Evolutionary conservation across 2,797 vertebrate genomes (phyloP).

Genomic region (Limosa lapponica): DNA sequence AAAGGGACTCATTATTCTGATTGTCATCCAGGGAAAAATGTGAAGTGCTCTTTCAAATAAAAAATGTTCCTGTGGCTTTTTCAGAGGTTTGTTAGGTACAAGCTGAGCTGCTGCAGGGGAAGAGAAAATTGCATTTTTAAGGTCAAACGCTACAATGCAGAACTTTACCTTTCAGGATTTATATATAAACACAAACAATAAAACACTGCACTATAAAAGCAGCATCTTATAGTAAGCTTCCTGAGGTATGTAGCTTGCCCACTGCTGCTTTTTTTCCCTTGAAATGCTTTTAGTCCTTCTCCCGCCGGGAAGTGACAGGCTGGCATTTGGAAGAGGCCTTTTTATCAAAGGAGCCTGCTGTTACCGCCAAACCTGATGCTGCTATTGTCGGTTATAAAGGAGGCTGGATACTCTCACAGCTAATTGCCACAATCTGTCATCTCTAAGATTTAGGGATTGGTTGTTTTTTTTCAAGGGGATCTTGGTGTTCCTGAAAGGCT

Average conservation of each 20-base stretch:
- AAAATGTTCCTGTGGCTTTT: background rate
- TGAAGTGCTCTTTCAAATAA: background rate
- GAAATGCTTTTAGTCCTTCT: conserved; percentile 34
- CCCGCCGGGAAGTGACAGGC: background rate
- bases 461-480: background rate
- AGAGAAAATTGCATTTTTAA: background rate
- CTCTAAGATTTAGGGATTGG: background rate
- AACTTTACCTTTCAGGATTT: background rate
- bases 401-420: conserved; percentile 26
- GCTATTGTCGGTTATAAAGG: background rate
- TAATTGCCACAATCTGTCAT: conserved; percentile 1
- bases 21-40: background rate
- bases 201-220: background rate
- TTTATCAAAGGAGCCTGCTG: background rate
- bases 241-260: background rate
- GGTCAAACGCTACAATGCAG: background rate
- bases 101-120: background rate
- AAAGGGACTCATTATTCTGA: background rate
- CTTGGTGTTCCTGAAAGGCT: background rate
- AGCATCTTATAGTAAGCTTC: background rate
- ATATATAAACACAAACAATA: background rate
- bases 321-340: conserved; percentile 33
- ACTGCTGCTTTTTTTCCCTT: background rate
- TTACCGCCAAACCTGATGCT: background rate
- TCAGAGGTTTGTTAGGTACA: background rate